These are phyloP conservation scores for Octodonta nipae DNA, from an alignment of 2,888 invertebrate genomes.

Conservation along the genomic window DNA sequence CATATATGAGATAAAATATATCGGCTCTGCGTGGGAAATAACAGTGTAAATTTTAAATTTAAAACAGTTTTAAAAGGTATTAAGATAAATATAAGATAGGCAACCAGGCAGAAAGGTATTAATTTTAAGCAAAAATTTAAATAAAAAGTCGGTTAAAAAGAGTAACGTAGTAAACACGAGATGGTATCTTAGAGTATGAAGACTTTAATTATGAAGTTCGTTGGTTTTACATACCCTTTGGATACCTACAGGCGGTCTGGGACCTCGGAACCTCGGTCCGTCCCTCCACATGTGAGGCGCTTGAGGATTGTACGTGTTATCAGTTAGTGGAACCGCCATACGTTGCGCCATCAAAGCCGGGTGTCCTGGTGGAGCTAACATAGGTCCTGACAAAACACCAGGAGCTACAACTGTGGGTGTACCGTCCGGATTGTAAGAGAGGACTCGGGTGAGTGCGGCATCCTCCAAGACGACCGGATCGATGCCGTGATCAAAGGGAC, in stretches of 20 bases:
- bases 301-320: slow-evolving; percentile 31
- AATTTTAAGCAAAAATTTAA: too few relatives aligned
- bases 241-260: slow-evolving; percentile 26
- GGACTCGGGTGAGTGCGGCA: slow-evolving; percentile 46
- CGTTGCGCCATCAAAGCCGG: slow-evolving; percentile 28
- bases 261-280: slow-evolving; percentile 22
- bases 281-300: slow-evolving; percentile 34
- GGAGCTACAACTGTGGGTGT: slow-evolving; percentile 19
- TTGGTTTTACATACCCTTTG: slow-evolving; percentile 19
- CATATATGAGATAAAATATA: too few relatives aligned
- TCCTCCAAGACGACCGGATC: slow-evolving; percentile 94
- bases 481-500: slow-evolving; percentile 91
- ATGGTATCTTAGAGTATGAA: too few relatives aligned
- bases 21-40: too few relatives aligned
- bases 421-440: slow-evolving; percentile 40
- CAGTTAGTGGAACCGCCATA: slow-evolving; percentile 19
- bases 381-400: slow-evolving; percentile 17
- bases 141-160: too few relatives aligned
- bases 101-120: too few relatives aligned
- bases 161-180: too few relatives aligned
- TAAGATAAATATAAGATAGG: too few relatives aligned
- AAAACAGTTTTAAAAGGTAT: too few relatives aligned
- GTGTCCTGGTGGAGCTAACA: slow-evolving; percentile 26
- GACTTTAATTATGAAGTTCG: too few relatives aligned
- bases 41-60: too few relatives aligned